Evolutionary conservation across 1,140 invertebrate species (phyloP).

Genomic region (Pemphigus obesinymphae): DNA sequence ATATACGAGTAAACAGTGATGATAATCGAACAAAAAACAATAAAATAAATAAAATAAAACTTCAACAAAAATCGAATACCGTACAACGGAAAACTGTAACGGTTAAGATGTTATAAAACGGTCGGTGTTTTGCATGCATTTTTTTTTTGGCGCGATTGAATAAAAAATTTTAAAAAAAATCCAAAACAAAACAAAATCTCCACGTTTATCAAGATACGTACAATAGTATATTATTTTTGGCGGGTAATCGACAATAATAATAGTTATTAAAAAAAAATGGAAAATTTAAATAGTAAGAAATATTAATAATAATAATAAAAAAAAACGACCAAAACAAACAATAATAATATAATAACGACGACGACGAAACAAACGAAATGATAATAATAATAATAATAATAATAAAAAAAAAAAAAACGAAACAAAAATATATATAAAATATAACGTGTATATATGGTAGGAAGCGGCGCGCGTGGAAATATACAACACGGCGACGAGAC

Average conservation of each 20-base stretch:
- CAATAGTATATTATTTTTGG: background rate
- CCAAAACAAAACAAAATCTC: too few relatives aligned
- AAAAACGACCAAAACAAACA: background rate
- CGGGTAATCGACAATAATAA: background rate
- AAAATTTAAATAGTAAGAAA: background rate
- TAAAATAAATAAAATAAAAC: background rate
- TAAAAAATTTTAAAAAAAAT: too few relatives aligned
- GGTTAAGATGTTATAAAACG: background rate
- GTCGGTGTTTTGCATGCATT: conserved; percentile 11
- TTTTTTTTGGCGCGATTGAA: background rate
- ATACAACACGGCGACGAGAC: too few relatives aligned
- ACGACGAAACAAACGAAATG: background rate
- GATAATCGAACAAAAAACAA: background rate
- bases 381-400: background rate
- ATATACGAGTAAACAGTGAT: too few relatives aligned
- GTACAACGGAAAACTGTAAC: conserved; percentile 17
- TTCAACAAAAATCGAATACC: conserved; percentile 37
- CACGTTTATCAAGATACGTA: background rate
- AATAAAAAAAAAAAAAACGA: background rate
- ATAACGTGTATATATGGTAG: background rate
- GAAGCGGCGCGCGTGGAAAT: conserved; percentile 3
- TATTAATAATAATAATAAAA: background rate
- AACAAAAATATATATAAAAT: background rate
- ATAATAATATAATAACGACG: background rate
- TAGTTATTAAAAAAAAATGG: too few relatives aligned